A percentile compares a stretch with the other conserved stretches of the same genome.
Evolutionary conservation across 1,140 invertebrate species (phyloP).

Genomic region (Hypothenemus hampei): DNA sequence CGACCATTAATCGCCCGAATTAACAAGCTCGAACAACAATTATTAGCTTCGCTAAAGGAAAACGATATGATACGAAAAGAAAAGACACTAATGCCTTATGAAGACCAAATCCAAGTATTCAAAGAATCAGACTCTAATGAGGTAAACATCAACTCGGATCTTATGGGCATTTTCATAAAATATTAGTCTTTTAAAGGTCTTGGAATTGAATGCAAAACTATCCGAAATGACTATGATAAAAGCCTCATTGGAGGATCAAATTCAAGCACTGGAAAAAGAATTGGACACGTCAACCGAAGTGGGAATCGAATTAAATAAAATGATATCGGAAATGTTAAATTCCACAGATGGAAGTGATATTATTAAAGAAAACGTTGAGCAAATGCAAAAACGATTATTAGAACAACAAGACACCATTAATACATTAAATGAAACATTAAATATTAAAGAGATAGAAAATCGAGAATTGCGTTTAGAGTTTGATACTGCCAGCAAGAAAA

Average conservation of each 20-base stretch:
- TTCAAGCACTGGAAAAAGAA: constrained; percentile 57
- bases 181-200: constrained; percentile 45
- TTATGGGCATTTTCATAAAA: too few species aligned
- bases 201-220: constrained; percentile 57
- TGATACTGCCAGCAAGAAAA: constrained; percentile 48
- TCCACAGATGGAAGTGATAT: constrained; percentile 56
- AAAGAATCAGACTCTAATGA: constrained; percentile 60
- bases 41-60: constrained; percentile 54
- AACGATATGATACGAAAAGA: constrained; percentile 61
- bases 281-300: constrained; percentile 60
- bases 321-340: constrained; percentile 59
- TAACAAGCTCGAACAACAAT: constrained; percentile 58
- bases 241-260: constrained; percentile 50
- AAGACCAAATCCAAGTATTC: constrained; percentile 54
- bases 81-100: constrained; percentile 41
- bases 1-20: constrained; percentile 54
- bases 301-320: constrained; percentile 59
- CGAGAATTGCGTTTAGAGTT: constrained; percentile 49
- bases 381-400: constrained; percentile 56
- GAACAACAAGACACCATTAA: constrained; percentile 55
- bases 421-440: constrained; percentile 48
- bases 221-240: constrained; percentile 44
- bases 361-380: constrained; percentile 56
- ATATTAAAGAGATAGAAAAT: constrained; percentile 51
- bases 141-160: too few species aligned